Base-by-base conservation (phyloP, 2,113 vertebrate species). In the Pithys albifrons region DNA sequence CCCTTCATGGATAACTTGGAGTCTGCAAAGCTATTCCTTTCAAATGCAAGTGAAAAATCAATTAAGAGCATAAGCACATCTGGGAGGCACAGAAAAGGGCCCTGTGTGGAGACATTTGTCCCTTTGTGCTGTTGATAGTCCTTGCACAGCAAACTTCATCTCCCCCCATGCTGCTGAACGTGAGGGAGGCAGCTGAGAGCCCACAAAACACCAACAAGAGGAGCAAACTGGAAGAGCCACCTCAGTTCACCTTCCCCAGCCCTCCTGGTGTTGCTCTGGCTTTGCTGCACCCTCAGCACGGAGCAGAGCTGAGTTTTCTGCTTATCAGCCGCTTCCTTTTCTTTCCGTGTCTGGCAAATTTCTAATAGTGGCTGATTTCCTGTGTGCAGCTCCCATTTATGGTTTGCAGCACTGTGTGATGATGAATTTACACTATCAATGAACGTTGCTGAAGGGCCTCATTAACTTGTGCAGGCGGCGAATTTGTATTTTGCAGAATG, bases 381-480 rank as follows among this genome's bases (percentile, higher is more conserved):
- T 93, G 92, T 72, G 31, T 92, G 95, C 92, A 74, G 59, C 86
- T 89, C 96, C 96, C 93, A 96, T 97, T 95, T 96, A 92, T 87
- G 91, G 96, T 92, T 84, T 94, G 96, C 65, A 94, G 95, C 83
- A 87, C 80, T 69, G 95, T 92, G 81, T 95, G 78, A 94, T 96
- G 95, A 97, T 94, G 96, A 96, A 95, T 97, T 97, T 97, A 96
- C 92, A 78, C 96, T 95, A 91, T 96, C 96, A 97, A 96, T 97
- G 96, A 95, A 96, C 93, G 65, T 88, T 95, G 96, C 95, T 97
- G 96, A 97, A 97, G 96, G 95, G 96, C 96, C 95, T 97, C 93
- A 96, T 97, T 97, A 97, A 94, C 92, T 96, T 91, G 96, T 96
- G 96, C 96, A 97, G 95, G 96, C 88, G 23, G 95, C 54, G 96